Percentiles rank a stretch among this genome's conserved stretches.
phyloP scores from a whole-genome alignment of 2,888 invertebrate genomes.

The Tiphia femorata region DNA sequence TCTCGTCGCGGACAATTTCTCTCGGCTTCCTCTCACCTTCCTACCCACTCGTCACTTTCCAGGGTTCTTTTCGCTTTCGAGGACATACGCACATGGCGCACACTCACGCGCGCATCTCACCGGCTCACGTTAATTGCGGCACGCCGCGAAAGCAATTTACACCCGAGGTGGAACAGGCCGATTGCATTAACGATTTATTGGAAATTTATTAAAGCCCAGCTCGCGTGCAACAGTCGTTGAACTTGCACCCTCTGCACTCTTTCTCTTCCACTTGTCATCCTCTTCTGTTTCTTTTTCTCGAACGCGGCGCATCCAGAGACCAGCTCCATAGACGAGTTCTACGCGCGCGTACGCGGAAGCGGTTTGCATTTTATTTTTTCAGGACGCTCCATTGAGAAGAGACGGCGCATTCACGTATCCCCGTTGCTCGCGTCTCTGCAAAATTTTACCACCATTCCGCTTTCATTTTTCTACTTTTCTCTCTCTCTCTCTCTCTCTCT shows the following conservation, averaged over 20 bases:
- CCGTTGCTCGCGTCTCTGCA: too few species aligned
- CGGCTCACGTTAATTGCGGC: not conserved
- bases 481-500: not conserved
- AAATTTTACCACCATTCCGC: slow-evolving; percentile 1
- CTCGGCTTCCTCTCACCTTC: too few species aligned
- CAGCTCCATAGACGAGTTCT: too few species aligned
- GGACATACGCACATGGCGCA: too few species aligned
- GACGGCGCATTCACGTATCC: too few species aligned
- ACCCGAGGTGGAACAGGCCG: not conserved
- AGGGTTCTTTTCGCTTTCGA: too few species aligned
- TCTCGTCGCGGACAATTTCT: too few species aligned
- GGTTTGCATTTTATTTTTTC: too few species aligned
- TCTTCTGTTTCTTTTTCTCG: not conserved
- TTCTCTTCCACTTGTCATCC: not conserved
- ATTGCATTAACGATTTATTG: not conserved
- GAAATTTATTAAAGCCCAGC: not conserved
- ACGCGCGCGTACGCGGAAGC: too few species aligned
- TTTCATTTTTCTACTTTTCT: slow-evolving; percentile 7
- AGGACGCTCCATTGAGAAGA: too few species aligned
- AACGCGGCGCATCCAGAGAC: too few species aligned
- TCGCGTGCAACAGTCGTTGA: not conserved
- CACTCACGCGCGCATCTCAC: not conserved
- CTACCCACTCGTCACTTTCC: too few species aligned
- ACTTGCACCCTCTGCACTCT: not conserved
- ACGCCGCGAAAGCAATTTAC: not conserved